Evolutionary conservation across 2,797 vertebrate species (phyloP).

Genomic region (Varecia variegata): DNA sequence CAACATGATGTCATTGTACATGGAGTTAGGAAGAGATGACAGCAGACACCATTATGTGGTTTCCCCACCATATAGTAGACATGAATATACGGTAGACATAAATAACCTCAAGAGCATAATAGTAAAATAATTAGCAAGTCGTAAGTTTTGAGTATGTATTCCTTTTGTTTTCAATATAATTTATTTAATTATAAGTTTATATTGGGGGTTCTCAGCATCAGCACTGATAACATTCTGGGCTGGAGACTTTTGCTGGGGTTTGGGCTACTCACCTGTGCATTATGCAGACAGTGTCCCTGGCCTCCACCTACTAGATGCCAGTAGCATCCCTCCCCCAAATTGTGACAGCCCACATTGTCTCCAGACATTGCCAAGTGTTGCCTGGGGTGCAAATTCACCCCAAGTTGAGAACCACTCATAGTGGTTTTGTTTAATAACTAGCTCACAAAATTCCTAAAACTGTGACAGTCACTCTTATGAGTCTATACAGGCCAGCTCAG

Average conservation of each 20-base stretch:
- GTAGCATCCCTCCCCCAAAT: not conserved
- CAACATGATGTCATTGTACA: accelerated
- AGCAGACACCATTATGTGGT: not conserved
- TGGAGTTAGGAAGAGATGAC: not conserved
- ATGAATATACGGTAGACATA: no score
- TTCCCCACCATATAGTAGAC: not conserved
- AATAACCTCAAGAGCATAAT: not conserved
- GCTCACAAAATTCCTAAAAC: not conserved
- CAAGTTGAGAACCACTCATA: not conserved
- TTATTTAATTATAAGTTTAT: not conserved
- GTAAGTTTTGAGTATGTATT: not conserved
- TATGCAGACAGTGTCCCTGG: not conserved
- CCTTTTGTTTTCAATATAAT: not conserved
- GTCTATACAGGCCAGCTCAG: not conserved
- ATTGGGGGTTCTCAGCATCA: not conserved
- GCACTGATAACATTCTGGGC: not conserved
- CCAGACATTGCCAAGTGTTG: not conserved
- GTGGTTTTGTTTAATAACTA: not conserved
- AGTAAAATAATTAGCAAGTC: not conserved
- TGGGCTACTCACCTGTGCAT: not conserved
- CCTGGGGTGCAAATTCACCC: not conserved
- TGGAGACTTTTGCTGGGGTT: not conserved
- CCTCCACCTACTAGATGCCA: not conserved
- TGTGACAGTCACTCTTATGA: not conserved
- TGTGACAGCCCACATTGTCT: not conserved